Evolutionary conservation across 2,797 vertebrate genomes (phyloP).

Genomic region (Leuciscus waleckii): DNA sequence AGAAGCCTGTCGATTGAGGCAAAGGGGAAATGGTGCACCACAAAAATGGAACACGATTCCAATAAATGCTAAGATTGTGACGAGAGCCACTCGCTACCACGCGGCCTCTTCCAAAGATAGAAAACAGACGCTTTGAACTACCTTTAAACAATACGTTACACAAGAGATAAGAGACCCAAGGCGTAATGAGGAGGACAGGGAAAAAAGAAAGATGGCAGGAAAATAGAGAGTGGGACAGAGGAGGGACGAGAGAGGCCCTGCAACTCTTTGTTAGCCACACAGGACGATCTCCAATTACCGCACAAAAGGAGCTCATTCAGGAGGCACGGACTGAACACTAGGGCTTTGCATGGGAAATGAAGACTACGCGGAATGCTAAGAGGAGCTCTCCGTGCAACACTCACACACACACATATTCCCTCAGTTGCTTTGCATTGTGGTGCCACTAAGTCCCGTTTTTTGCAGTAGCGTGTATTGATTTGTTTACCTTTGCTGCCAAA

Average conservation of each 20-base stretch:
- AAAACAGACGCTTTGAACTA: slow-evolving; percentile 32
- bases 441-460: slow-evolving; percentile 1
- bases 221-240: slow-evolving; percentile 48
- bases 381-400: slow-evolving; percentile 50
- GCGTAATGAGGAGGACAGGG: slow-evolving; percentile 55
- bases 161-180: slow-evolving; percentile 48
- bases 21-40: slow-evolving; percentile 7
- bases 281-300: slow-evolving; percentile 84
- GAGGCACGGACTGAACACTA: slow-evolving; percentile 76
- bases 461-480: neutral
- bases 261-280: slow-evolving; percentile 72
- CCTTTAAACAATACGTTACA: slow-evolving; percentile 56
- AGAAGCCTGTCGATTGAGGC: slow-evolving; percentile 18
- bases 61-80: slow-evolving; percentile 48
- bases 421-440: neutral
- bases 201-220: slow-evolving; percentile 45
- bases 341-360: slow-evolving; percentile 83
- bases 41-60: slow-evolving; percentile 17
- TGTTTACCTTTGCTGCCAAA: neutral
- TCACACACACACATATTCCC: slow-evolving; percentile 31
- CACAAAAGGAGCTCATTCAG: slow-evolving; percentile 92
- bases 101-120: slow-evolving; percentile 1
- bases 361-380: slow-evolving; percentile 69
- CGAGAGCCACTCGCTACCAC: slow-evolving; percentile 17
- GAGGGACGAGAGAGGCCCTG: slow-evolving; percentile 61